Conservation (phyloP, 2,797 vertebrate genomes). For the Coranthus polyacanthus region DNA sequence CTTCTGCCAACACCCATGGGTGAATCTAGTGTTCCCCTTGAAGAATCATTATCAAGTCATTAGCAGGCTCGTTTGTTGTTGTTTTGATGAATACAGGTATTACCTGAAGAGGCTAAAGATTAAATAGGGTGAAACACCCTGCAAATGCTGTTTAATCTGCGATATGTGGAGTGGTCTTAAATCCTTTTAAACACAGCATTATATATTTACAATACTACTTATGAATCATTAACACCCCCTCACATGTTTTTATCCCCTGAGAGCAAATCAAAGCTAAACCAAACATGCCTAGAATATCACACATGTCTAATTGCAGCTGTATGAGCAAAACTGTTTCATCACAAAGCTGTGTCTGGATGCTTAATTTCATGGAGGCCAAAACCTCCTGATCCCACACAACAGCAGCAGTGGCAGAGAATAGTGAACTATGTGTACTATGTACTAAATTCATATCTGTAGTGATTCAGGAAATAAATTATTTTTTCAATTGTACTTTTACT, state of each 20-base stretch:
- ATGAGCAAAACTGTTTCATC: constrained; percentile 15
- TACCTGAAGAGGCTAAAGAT: constrained; percentile 52
- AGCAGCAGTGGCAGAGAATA: neutral
- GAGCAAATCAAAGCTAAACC: constrained; percentile 63
- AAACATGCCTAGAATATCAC: constrained; percentile 53
- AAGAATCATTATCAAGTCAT: constrained; percentile 57
- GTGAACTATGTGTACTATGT: too few species aligned
- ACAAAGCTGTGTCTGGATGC: constrained; percentile 23
- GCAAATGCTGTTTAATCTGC: constrained; percentile 59
- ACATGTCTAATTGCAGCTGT: constrained; percentile 43
- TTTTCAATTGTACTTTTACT: too few species aligned
- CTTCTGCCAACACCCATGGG: constrained; percentile 32
- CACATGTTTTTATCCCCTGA: constrained; percentile 38
- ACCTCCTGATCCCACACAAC: constrained; percentile 35
- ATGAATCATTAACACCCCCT: constrained; percentile 71
- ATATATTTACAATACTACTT: constrained; percentile 72
- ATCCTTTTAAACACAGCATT: constrained; percentile 65
- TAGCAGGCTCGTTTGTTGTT: constrained; percentile 51
- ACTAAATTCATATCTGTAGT: too few species aligned
- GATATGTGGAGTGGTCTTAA: constrained; percentile 37
- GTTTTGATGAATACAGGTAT: constrained; percentile 42
- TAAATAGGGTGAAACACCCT: constrained; percentile 40
- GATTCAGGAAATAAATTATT: too few species aligned
- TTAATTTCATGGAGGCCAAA: constrained; percentile 16
- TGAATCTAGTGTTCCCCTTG: constrained; percentile 15